Evolutionary conservation across 2,888 invertebrate genomes (phyloP).

Genomic region (Onchidella celtica): DNA sequence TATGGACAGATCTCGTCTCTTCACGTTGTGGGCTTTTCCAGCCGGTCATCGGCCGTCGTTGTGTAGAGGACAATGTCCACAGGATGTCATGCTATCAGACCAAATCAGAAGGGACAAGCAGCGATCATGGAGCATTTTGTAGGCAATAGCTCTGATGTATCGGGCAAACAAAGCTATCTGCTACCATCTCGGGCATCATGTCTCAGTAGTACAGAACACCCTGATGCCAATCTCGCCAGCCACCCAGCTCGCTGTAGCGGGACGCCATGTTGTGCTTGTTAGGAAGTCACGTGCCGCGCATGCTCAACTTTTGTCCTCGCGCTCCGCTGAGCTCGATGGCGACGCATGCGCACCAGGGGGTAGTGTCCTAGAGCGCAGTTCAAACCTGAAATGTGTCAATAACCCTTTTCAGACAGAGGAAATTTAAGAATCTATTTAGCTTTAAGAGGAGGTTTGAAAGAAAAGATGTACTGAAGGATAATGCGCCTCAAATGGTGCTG

Average conservation of each 20-base stretch:
- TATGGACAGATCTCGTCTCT: too few relatives aligned
- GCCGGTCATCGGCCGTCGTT: too few relatives aligned
- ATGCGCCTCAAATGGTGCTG: background rate
- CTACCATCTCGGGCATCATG: background rate
- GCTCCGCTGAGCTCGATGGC: background rate
- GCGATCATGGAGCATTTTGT: background rate
- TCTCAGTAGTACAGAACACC: background rate
- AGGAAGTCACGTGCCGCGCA: conserved; percentile 27
- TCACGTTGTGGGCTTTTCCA: too few relatives aligned
- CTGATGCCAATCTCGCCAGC: conserved; percentile 11
- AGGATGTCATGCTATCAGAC: background rate
- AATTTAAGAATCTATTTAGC: background rate
- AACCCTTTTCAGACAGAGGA: background rate
- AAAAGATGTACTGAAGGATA: background rate
- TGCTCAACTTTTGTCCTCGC: background rate
- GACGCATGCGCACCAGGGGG: conserved; percentile 4
- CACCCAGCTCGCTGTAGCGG: conserved; percentile 6
- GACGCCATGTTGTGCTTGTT: background rate
- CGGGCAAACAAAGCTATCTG: background rate
- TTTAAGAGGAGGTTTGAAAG: background rate
- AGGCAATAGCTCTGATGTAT: background rate
- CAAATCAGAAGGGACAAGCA: background rate
- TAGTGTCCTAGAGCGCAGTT: background rate
- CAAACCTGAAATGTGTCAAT: background rate
- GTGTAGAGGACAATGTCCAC: background rate